Percentiles rank a stretch among this genome's conserved stretches.
phyloP scores from a whole-genome alignment of 1,140 invertebrate genomes.

The Drosophila leontia region DNA sequence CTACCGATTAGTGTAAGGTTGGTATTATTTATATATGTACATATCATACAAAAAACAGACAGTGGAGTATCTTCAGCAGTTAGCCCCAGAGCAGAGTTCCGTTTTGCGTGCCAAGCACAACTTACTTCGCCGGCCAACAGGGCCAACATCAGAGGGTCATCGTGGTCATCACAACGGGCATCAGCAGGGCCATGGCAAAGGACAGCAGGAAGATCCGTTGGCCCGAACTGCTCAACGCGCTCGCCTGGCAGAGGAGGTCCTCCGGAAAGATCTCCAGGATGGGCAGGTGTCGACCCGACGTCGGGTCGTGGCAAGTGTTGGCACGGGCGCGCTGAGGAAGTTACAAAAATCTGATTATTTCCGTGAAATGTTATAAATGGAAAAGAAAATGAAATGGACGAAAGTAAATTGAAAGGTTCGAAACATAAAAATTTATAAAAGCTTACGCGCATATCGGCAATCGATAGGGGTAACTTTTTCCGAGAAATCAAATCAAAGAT shows the following conservation, averaged over 20 bases:
- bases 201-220: conserved; percentile 77
- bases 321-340: conserved; percentile 83
- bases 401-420: conserved; percentile 1
- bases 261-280: conserved; percentile 90
- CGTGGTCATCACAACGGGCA: conserved; percentile 66
- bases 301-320: conserved; percentile 89
- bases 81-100: conserved; percentile 5
- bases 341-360: background rate
- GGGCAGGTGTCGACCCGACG: conserved; percentile 87
- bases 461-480: conserved; percentile 76
- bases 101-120: background rate
- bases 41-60: conserved; percentile 57
- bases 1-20: conserved; percentile 60
- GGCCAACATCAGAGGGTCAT: conserved; percentile 80
- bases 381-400: background rate
- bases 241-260: conserved; percentile 91
- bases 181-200: conserved; percentile 65
- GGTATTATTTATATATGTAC: conserved; percentile 70
- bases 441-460: conserved; percentile 82
- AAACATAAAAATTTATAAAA: conserved; percentile 23
- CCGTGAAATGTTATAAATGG: too few relatives aligned
- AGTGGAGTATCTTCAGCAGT: conserved; percentile 30
- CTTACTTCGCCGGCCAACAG: conserved; percentile 51
- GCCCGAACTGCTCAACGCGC: conserved; percentile 88
- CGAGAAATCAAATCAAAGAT: conserved; percentile 62